phyloP scores from a whole-genome alignment of 1,140 invertebrate genomes.

The Trichogramma pretiosum region DNA sequence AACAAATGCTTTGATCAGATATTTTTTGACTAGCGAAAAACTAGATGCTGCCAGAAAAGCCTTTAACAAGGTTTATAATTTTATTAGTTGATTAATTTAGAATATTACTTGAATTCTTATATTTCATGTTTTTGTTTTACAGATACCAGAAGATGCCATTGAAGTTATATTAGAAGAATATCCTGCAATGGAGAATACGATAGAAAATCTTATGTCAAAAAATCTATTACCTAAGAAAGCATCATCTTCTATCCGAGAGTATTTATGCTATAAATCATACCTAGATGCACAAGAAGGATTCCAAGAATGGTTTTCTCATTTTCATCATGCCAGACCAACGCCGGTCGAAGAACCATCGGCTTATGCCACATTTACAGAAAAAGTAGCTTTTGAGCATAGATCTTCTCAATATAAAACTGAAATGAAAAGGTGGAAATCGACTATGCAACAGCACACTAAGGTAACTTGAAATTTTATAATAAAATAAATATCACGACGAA shows the following conservation, averaged over 20 bases:
- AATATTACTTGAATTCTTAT: too few relatives aligned
- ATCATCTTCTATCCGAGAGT: constrained; percentile 59
- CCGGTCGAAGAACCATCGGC: constrained; percentile 49
- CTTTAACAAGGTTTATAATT: constrained; percentile 52
- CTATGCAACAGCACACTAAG: constrained; percentile 55
- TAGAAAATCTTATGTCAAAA: constrained; percentile 31
- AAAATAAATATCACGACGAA: neutral
- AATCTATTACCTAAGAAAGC: constrained; percentile 38
- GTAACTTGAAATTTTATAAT: constrained; percentile 32
- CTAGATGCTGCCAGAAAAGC: constrained; percentile 60
- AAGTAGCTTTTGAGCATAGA: constrained; percentile 77
- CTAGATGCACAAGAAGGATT: constrained; percentile 79
- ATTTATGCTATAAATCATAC: constrained; percentile 70
- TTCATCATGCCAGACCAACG: constrained; percentile 67
- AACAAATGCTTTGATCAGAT: constrained; percentile 80
- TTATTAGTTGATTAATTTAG: constrained; percentile 11
- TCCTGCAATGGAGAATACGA: constrained; percentile 45
- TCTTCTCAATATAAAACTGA: constrained; percentile 68
- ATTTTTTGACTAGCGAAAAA: constrained; percentile 62
- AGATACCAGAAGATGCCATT: constrained; percentile 57
- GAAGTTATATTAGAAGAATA: constrained; percentile 50
- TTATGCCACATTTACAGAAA: constrained; percentile 73
- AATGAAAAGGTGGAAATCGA: constrained; percentile 66
- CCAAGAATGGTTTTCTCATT: constrained; percentile 79
- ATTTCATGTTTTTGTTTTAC: constrained; percentile 16